Percentiles rank a stretch among this genome's conserved stretches.
These are phyloP conservation scores for Tenualosa thibaudeaui DNA, from an alignment of 2,797 vertebrate species.

Conservation along the genomic window DNA sequence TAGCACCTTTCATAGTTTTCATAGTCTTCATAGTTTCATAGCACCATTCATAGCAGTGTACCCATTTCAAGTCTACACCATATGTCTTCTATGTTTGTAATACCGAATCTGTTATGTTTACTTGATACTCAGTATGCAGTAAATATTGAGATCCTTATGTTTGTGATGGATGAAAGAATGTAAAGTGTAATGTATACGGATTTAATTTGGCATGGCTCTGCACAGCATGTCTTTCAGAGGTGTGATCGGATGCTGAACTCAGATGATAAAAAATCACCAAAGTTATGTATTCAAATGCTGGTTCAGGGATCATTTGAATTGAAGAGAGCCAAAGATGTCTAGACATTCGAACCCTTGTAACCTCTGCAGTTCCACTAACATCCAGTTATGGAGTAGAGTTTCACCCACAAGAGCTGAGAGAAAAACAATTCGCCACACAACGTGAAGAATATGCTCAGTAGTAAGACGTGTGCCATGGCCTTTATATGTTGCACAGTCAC, in stretches of 20 bases:
- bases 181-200: not conserved
- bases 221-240: not conserved
- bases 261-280: not conserved
- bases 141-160: not conserved
- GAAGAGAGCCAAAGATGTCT: not conserved
- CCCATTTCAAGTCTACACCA: no score
- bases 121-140: not conserved
- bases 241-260: not conserved
- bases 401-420: constrained; percentile 30
- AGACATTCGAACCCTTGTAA: not conserved
- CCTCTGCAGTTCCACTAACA: constrained; percentile 1
- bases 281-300: not conserved
- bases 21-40: no score
- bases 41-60: no score
- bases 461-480: constrained; percentile 32
- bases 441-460: constrained; percentile 28
- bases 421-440: constrained; percentile 40
- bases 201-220: not conserved
- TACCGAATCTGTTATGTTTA: not conserved
- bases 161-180: not conserved
- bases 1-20: no score
- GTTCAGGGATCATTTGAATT: not conserved
- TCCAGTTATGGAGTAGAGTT: constrained; percentile 32
- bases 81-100: not conserved
- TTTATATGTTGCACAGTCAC: constrained; percentile 32